phyloP scores from a whole-genome alignment of 2,113 vertebrate species.

The Pongo pygmaeus region DNA sequence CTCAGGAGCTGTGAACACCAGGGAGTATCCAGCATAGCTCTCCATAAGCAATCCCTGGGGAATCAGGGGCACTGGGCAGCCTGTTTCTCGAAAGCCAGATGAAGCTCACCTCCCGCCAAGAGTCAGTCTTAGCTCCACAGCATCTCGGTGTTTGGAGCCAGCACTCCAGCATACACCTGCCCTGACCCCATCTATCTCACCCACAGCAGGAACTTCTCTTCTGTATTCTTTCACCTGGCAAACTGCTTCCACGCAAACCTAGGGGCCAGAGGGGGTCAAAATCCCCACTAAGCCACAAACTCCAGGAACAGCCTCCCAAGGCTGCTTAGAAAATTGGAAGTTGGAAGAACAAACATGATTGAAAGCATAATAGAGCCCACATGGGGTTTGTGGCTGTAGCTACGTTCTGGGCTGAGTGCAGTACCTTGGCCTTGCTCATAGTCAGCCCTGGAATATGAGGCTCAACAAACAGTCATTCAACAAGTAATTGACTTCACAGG shows the following conservation, averaged over 20 bases:
- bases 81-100: background rate
- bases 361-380: background rate
- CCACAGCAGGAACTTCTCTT: background rate
- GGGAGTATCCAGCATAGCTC: background rate
- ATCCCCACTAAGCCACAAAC: background rate
- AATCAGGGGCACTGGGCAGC: background rate
- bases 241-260: background rate
- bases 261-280: background rate
- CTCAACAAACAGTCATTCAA: background rate
- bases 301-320: background rate
- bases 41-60: background rate
- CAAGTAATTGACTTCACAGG: background rate
- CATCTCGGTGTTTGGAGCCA: rapidly evolving
- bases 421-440: background rate
- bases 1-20: background rate
- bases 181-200: background rate
- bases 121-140: rapidly evolving
- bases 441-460: background rate
- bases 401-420: background rate
- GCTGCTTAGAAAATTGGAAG: background rate
- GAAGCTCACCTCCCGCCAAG: background rate
- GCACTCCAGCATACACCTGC: background rate
- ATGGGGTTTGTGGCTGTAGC: background rate
- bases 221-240: background rate
- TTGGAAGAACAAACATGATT: background rate